Conservation (phyloP, 2,888 invertebrate genomes). For the Autographa pulchrina region DNA sequence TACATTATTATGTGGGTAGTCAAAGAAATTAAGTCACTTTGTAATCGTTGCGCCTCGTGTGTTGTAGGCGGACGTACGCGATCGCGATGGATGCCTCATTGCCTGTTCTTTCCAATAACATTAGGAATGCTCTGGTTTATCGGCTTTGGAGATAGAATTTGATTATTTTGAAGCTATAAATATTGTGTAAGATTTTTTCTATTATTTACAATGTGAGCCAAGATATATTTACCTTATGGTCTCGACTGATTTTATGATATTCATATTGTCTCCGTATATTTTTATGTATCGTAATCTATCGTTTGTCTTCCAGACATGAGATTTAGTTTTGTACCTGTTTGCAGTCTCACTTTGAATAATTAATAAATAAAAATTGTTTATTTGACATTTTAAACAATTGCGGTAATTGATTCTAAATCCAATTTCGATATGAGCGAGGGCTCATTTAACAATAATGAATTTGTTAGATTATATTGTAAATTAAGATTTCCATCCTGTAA, state of each 20-base stretch:
- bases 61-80: conserved; percentile 53
- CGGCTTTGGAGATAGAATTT: conserved; percentile 43
- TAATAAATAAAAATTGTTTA: background rate
- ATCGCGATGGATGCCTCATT: conserved; percentile 51
- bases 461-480: conserved; percentile 78
- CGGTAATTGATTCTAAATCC: conserved; percentile 32
- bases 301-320: conserved; percentile 4
- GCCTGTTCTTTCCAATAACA: conserved; percentile 72
- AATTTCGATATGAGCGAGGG: conserved; percentile 46
- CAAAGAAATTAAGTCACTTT: conserved; percentile 26
- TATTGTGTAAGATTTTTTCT: conserved; percentile 13
- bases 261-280: conserved; percentile 8
- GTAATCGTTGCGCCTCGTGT: conserved; percentile 26
- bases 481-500: conserved; percentile 82
- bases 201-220: conserved; percentile 7
- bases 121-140: conserved; percentile 36
- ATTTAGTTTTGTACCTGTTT: conserved; percentile 6
- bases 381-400: conserved; percentile 14
- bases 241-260: conserved; percentile 3
- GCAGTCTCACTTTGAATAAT: background rate
- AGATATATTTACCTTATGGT: conserved; percentile 30
- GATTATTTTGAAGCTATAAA: conserved; percentile 17
- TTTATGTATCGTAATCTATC: background rate
- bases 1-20: conserved; percentile 37
- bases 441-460: conserved; percentile 65